Base-by-base conservation (phyloP, 2,888 invertebrate genomes). In the Calliscelio sp. region DNA sequence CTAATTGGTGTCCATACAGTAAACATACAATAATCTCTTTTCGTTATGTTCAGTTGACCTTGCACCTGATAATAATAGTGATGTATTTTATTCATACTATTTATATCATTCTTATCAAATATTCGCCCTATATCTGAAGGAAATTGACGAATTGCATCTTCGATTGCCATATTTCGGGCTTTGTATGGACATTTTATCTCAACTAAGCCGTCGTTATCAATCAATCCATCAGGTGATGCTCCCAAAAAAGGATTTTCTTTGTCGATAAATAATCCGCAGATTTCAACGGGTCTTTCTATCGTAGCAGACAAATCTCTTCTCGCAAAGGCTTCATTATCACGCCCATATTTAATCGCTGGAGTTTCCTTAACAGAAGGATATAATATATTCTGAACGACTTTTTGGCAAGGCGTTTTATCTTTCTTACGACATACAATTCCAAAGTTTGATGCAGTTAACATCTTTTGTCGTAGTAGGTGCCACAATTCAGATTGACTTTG, bases 401-500 rank as follows among this genome's bases (percentile, higher is more conserved):
- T 18, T 16, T 20, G 24, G 14, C 61, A 61, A 14, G 77, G 68
- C n/a, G 84, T 86, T 5, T 0, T 59, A 2, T 25, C n/a, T 20
- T 25, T 57, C 49, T 32, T 80, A 22, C 73, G 35, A 32, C 86
- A 86, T 5, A 86, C 70, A 1, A 11, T 32, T 10, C 75, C 84
- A 57, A 79, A 86, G 10, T 61, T 63, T 3, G 82, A 84, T 38
- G 86, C 86, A 3, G 86, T 84, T 16, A 84, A 18, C 35, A 80
- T 71, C 14, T 51, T 20, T 8, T 24, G 7, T 32, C 85, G 73
- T 8, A 28, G 8, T 28, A 28, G 5, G 8, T 28, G 28, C 28
- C 28, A 28, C 28, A 28, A 10, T 4, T 71, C 73, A 20, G 57
- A 75, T 7, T 57, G 38, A 25, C 75, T 49, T 49, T 85, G 85